Base-by-base conservation (phyloP, 1,140 invertebrate species). In the Zaprionus vittiger region DNA sequence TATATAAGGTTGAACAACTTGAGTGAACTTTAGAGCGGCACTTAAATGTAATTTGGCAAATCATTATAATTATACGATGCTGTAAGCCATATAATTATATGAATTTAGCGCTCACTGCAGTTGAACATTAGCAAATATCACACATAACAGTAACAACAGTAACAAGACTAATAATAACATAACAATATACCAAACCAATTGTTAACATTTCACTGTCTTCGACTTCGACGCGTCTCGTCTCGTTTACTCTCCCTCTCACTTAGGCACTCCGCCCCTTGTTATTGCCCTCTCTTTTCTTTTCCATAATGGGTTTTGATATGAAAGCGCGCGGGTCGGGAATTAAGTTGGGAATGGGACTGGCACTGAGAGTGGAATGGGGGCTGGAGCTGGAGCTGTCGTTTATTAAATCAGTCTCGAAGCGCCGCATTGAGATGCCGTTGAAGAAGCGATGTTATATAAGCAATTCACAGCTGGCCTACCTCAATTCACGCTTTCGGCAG, bases 141-240 rank as follows among this genome's bases (percentile, higher is more conserved):
- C 55, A 73, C 63, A 59, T 28, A 57, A 71, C 60, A 22, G 41
- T 34, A 34, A 41, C 15, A 44, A 17, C 41, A 17, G 41, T 64
- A 71, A 71, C 26, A 54, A 34, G 38, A 49, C 5, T 22, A 73
- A 77, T 28, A 66, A 54, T 38, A 52, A 15, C 17, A 62, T 34
- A 66, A 69, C 20, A 72, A 65, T 44, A 62, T 31, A 31, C 34
- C 41, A 11, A 59, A 71, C 49, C 74, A 74, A 89, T 83, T 83
- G 83, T 86, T 80, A 89, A 75, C 77, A 83, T 87, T 83, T 89
- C 70, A 65, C 80, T 80, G 80, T 77, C 73, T 67, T 55, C 26
- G 61, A 55, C 41, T 47, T 34, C 28, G 28, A 31, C 28, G 28
- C 28, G 28, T 31, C 28, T 31, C 41, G 61, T 63, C 70, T 65